Evolutionary conservation across 2,797 vertebrate genomes (phyloP).

Genomic region (Austrolebias charrua): DNA sequence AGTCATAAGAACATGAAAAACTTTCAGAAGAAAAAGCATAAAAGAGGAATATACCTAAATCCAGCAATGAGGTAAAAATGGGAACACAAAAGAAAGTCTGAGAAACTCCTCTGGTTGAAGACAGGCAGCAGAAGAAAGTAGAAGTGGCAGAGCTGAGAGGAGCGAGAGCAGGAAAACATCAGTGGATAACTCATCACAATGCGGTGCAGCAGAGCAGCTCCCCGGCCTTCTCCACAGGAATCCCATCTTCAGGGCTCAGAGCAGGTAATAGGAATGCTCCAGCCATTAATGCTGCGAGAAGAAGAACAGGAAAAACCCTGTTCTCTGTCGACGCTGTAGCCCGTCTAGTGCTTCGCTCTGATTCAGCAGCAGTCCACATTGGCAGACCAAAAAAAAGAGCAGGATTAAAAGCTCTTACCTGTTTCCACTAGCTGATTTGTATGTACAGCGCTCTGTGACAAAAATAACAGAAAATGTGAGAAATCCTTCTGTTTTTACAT

Average conservation of each 20-base stretch:
- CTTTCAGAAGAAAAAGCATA: constrained; percentile 16
- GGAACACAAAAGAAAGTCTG: constrained; percentile 41
- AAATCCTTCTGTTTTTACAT: constrained; percentile 3
- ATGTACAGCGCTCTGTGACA: constrained; percentile 13
- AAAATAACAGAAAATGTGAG: constrained; percentile 19
- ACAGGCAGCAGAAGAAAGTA: constrained; percentile 62
- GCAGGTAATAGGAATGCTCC: constrained; percentile 82
- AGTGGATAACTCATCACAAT: constrained; percentile 82
- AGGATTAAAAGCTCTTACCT: constrained; percentile 47
- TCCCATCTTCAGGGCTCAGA: constrained; percentile 80
- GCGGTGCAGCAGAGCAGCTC: constrained; percentile 76
- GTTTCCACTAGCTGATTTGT: constrained; percentile 21
- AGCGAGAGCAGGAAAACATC: constrained; percentile 75
- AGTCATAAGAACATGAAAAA: neutral
- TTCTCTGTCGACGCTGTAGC: constrained; percentile 63
- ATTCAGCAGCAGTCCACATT: constrained; percentile 51
- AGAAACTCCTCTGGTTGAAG: constrained; percentile 49
- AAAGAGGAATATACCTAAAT: constrained; percentile 17
- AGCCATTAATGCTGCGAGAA: constrained; percentile 76
- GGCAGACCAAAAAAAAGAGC: constrained; percentile 34
- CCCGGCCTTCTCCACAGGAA: constrained; percentile 74
- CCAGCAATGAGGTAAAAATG: constrained; percentile 34
- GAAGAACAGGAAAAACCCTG: constrained; percentile 70
- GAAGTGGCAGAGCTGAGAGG: constrained; percentile 73
- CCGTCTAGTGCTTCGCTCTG: constrained; percentile 61